Base-by-base conservation (phyloP, 2,888 invertebrate species). In the Frankliniella fusca region DNA sequence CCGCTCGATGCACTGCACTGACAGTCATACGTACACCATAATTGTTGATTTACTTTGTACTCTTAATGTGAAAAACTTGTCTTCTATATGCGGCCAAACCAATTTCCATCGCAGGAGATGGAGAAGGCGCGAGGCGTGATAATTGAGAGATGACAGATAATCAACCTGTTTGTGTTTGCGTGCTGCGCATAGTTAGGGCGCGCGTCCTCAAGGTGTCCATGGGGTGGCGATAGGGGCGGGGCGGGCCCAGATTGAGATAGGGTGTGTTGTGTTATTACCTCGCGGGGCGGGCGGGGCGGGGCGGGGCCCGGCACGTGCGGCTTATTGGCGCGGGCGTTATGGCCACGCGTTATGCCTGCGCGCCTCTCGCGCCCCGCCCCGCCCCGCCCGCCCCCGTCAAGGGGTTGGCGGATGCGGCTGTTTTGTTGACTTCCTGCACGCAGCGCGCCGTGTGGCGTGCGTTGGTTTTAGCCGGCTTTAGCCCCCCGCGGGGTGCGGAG, bases 241-340 rank as follows among this genome's bases (percentile, higher is more conserved):
- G 54, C 54, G 54, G 54, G 54, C 54, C 54, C 54, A 54, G 54
- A 54, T 54, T 54, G 54, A 54, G 54, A 54, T 54, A 54, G 18
- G 20, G 54, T 5, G 54, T 54, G 38, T 38, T 38, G 38, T 38
- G 54, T 54, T 54, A 54, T 54, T 54, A 54, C 54, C 54, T 54
- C 54, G 54, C 54, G 54, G 54, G 15, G 18, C 54, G 54, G 54
- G 54, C 5, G 5, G 54, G 54, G 15, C 1, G 5, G 54, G 54
- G 54, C 5, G 5, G 54, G 54, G 54, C 54, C 54, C 54, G 54
- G 12, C 54, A 54, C 54, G 54, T 76, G 70, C 70, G 70, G 70
- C 70, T 76, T 76, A 76, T 76, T 76, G 70, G 70, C 70, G 70
- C 70, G 8, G 70, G 70, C 70, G 70, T 76, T 76, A 76, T 76